Conservation (phyloP, 2,113 vertebrate genomes). For the Pangasianodon gigas region DNA sequence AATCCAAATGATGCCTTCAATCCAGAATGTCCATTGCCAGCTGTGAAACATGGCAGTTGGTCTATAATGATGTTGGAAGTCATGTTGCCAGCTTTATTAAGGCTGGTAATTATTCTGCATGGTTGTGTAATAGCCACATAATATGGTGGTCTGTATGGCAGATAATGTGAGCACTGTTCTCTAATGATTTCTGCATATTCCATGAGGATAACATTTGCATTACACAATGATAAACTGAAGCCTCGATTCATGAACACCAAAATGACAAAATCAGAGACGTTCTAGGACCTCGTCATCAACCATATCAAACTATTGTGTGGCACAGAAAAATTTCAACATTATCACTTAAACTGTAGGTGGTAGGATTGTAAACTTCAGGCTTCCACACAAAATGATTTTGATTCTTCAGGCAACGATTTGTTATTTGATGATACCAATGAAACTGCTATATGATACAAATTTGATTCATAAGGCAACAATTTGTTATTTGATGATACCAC, state of each 20-base stretch:
- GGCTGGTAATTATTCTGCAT: background rate
- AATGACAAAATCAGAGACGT: background rate
- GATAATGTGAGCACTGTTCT: background rate
- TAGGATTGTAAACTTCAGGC: background rate
- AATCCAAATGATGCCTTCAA: background rate
- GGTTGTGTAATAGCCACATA: background rate
- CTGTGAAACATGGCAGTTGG: constrained; percentile 10
- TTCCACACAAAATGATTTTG: background rate
- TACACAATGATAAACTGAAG: background rate
- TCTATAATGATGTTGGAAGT: constrained; percentile 21
- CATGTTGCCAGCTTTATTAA: constrained; percentile 24
- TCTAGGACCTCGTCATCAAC: too few relatives aligned
- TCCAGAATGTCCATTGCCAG: background rate
- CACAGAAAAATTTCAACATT: background rate
- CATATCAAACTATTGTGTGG: too few relatives aligned
- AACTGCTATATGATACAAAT: background rate
- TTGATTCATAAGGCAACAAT: background rate
- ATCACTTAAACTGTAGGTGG: background rate
- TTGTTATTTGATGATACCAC: background rate
- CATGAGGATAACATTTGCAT: background rate
- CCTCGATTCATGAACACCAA: background rate
- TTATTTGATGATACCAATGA: background rate
- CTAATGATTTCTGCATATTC: constrained; percentile 6
- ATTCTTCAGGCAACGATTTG: background rate
- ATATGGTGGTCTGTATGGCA: background rate